Conservation (phyloP, 2,797 vertebrate genomes). For the Darevskia nairensis region DNA sequence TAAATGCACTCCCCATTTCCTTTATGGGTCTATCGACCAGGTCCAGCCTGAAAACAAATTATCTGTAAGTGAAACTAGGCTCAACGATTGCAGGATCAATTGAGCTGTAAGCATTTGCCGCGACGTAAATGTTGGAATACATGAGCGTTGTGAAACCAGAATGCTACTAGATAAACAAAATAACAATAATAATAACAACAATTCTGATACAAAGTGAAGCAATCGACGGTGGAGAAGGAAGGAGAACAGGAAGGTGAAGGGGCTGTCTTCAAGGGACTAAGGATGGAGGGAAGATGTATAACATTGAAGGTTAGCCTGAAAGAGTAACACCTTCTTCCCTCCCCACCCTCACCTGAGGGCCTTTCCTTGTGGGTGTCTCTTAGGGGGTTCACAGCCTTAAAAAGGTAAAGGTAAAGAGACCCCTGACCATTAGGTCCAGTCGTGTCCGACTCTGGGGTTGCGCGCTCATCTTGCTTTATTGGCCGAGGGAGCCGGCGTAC, state of each 20-base stretch:
- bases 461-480: too few relatives aligned
- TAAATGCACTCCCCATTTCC: constrained; percentile 18
- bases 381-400: too few relatives aligned
- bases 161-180: not conserved
- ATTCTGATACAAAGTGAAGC: not conserved
- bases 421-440: too few relatives aligned
- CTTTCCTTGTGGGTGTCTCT: too few relatives aligned
- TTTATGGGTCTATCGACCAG: constrained; percentile 19
- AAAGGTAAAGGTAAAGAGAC: too few relatives aligned
- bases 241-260: not conserved
- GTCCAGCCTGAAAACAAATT: constrained; percentile 19
- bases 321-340: too few relatives aligned
- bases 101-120: not conserved
- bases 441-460: too few relatives aligned
- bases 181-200: not conserved
- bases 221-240: not conserved
- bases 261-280: not conserved
- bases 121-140: not conserved
- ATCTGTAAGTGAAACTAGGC: constrained; percentile 18
- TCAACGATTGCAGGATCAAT: not conserved
- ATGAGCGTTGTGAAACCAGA: not conserved
- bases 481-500: too few relatives aligned
- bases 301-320: too few relatives aligned
- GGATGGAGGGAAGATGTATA: not conserved
- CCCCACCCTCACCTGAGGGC: too few relatives aligned